Base-by-base conservation (phyloP, 2,797 vertebrate species). In the Spea hammondii region DNA sequence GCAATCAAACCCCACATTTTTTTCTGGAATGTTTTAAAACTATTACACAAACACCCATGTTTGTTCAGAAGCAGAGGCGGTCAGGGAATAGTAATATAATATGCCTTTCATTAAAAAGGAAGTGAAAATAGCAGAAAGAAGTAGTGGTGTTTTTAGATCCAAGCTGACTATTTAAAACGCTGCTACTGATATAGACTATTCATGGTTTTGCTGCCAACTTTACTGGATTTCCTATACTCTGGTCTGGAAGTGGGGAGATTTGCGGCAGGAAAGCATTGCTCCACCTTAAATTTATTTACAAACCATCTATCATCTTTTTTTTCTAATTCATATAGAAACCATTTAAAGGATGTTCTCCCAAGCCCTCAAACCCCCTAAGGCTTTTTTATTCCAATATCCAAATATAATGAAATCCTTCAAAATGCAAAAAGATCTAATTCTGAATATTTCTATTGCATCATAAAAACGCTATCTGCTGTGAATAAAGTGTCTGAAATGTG, bases 51-150 rank as follows among this genome's bases (percentile, higher is more conserved):
- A 74, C 14, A 74, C 47, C 64, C n/a, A 7, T 51, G 59, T 64
- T 74, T 74, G 72, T 49, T 74, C 72, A 74, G 60, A 44, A 32
- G 48, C 59, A 65, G 46, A 73, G 48, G 46, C 48, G n/a, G 17
- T 51, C 9, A 73, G 59, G 5, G 46, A 5, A 51, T 12, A 49
- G 9, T 11, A 50, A 73, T 14, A 73, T 49, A 48, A 67, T 67
- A 13, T 50, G n/a, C n/a, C 57, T 50, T 64, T 17, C 46, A 60
- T 17, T 8, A 48, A 73, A 72, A 72, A 72, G 17, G 59, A 62
- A 54, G 70, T 46, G 46, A 47, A 17, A n/a, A 49, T 50, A 49
- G 44, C 47, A 50, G 45, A 8, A 67, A 59, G 49, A 59, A 14
- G 59, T 48, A n/a, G 71, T 46, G 32, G 8, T 70, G 17, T 14